A percentile compares a stretch with the other conserved stretches of the same genome.
phyloP scores from a whole-genome alignment of 2,113 vertebrate genomes.

The Sapajus apella region DNA sequence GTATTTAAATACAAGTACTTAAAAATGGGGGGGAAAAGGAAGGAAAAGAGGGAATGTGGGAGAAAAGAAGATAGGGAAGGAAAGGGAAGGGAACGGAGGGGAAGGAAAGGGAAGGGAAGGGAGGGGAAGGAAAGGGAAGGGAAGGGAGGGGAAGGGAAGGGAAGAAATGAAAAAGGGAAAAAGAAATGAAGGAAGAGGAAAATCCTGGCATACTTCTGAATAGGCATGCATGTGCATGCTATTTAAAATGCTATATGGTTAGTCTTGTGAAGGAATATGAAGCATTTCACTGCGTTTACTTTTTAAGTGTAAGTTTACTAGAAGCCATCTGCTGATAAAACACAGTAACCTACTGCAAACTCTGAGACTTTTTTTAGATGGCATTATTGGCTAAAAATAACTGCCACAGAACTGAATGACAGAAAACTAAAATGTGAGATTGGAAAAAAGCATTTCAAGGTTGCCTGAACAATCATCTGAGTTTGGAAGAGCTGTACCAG shows the following conservation, averaged over 20 bases:
- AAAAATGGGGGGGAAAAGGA: not conserved
- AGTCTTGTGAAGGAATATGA: not conserved
- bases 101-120: too few species aligned
- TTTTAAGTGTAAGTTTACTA: not conserved
- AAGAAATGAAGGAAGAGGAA: not conserved
- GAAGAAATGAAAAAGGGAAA: not conserved
- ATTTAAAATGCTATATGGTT: not conserved
- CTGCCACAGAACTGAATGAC: not conserved
- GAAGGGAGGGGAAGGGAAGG: not conserved
- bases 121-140: too few species aligned
- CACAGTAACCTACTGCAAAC: not conserved
- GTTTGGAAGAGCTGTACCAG: not conserved
- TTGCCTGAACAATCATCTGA: not conserved
- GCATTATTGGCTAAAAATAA: constrained; percentile 45
- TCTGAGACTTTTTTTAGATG: not conserved
- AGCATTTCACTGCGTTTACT: not conserved
- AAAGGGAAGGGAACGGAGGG: too few species aligned
- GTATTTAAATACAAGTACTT: not conserved
- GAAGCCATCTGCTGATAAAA: constrained; percentile 8
- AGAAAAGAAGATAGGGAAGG: too few species aligned
- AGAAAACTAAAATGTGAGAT: constrained; percentile 35
- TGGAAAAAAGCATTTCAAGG: not conserved
- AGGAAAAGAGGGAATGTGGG: too few species aligned
- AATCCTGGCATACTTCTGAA: not conserved
- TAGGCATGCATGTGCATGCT: too few species aligned